Evolutionary conservation across 2,113 vertebrate genomes (phyloP), one percentile per base, ranked within the genome.

Genomic region (Ahaetulla prasina): DNA sequence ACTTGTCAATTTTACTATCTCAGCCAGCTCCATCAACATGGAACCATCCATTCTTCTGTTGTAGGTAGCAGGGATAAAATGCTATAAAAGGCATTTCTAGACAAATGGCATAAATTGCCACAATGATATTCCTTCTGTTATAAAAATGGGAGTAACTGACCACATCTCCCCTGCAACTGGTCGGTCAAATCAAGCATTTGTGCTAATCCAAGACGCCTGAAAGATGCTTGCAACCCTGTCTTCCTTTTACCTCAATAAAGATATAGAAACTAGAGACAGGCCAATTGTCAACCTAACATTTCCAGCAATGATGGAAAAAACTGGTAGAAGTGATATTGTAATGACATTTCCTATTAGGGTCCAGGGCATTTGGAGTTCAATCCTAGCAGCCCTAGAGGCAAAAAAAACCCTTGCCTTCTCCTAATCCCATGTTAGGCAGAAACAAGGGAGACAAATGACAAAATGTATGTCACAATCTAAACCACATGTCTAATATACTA

Each of bases 101-200:
- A 27, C 60, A 30, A 12, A 63, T 63, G 60, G 35, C n/a, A 39
- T 39, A 80, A 80, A 39, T 80, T 16, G n/a, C n/a, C 35, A 39
- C 68, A 80, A n/a, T 63, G 27, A 30, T 2, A 30, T 63, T 30
- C 60, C 60, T 63, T 14, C 60, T 18, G 87, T 39, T 45, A 53
- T 45, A 91, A n/a, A 55, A 93, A 91, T 93, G 93, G 57, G 80
- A 94, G 94, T 94, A 95, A 96, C 89, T 95, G 92, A 94, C 11
- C 27, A n/a, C 10, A n/a, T 27, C 60, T 30, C 30, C 3, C 30
- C 27, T 12, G 30, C 60, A 63, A 63, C 30, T 14, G 11, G 60
- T 63, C 4, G 1, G 27, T 63, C 60, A 63, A 63, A 63, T 63
- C 10, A 63, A 63, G 60, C 1, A 1, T 63, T n/a, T 63, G n/a